Evolutionary conservation across 2,113 vertebrate species (phyloP), one percentile per base, ranked within the genome.

Genomic region (Cinclus cinclus): DNA sequence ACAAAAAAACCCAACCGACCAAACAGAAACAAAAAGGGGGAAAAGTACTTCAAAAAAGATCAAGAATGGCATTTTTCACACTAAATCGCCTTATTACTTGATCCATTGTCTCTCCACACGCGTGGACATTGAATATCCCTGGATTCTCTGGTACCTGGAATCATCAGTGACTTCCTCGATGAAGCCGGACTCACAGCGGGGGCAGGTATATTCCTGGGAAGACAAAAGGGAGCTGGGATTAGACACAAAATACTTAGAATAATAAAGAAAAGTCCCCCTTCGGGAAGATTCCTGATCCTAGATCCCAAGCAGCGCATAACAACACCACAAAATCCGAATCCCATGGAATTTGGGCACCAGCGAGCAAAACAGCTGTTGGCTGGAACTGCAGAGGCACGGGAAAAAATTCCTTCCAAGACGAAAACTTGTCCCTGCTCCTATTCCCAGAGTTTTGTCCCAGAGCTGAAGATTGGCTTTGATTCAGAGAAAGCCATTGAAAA

Each of bases 341-440:
- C 49, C 35, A 9, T 1, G 39, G 28, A 46, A 53, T 55, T 9
- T 46, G 33, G 68, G 46, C 17, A 21, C 9, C 4, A 8, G 56
- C 0, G 10, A 58, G 28, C 1, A 10, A 28, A 68, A 58, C 15
- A 30, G 27, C 25, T 2, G 5, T 21, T 1, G 16, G 33, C 0
- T 1, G 33, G 15, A 70, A 42, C 19, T 0, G 9, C 27, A 21
- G n/a, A 39, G 15, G 27, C 2, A 6, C 0, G 1, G 41, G 19
- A 30, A 6, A 15, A 41, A 65, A 47, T n/a, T 30, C 50, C 24
- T 56, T 3, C 6, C 13, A 7, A 16, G 30, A 27, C 33, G 10
- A 49, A 58, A 76, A 50, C 9, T 13, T 35, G 16, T 30, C 16
- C 13, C 30, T 31, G 6, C 15, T 44, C 17, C 11, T 27, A 37